Evolutionary conservation across 2,888 invertebrate genomes (phyloP).

Genomic region (Tuberolachnus salignus): DNA sequence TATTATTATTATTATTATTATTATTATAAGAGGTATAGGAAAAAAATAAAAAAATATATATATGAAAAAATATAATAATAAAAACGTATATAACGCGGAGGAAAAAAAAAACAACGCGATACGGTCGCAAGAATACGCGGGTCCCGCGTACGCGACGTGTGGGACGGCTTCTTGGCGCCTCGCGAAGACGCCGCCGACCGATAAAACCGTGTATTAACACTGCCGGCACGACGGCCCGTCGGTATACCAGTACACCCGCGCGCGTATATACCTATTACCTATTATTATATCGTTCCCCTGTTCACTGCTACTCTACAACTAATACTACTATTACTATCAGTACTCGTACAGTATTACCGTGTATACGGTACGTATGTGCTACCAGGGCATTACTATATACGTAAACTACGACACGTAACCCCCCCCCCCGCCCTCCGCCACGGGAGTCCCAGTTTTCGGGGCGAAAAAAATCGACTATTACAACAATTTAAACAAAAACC

Average conservation of each 20-base stretch:
- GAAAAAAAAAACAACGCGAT: conserved; percentile 8
- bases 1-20: conserved; percentile 4
- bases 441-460: no score
- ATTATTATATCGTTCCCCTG: no score
- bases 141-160: conserved; percentile 20
- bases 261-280: neutral
- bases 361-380: no score
- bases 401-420: no score
- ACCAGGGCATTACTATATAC: no score
- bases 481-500: no score
- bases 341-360: no score
- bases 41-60: no score
- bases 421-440: no score
- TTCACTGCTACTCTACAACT: no score
- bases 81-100: neutral
- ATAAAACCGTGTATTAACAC: conserved; percentile 53
- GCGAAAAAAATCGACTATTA: no score
- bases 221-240: neutral
- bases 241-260: neutral
- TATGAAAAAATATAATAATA: neutral
- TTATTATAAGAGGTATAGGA: neutral
- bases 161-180: conserved; percentile 54
- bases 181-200: conserved; percentile 36
- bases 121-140: conserved; percentile 4
- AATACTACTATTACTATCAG: no score